phyloP scores from a whole-genome alignment of 2,113 vertebrate genomes.

The Pygoscelis antarcticus region DNA sequence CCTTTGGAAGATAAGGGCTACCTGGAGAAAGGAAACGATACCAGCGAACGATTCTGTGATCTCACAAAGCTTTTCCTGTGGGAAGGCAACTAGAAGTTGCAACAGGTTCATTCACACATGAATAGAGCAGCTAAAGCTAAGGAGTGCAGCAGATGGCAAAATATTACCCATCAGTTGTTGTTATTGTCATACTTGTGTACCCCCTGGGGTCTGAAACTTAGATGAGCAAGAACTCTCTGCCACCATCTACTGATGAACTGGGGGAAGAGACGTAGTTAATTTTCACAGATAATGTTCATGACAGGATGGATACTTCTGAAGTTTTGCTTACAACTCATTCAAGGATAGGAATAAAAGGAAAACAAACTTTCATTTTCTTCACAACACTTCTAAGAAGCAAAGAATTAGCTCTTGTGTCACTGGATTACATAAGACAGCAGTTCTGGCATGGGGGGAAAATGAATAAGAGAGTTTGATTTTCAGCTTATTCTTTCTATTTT shows the following conservation, averaged over 20 bases:
- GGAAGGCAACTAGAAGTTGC: neutral
- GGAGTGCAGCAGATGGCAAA: neutral
- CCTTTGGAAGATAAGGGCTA: neutral
- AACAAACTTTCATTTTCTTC: neutral
- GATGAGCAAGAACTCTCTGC: conserved; percentile 36
- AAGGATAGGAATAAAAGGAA: neutral
- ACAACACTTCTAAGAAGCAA: neutral
- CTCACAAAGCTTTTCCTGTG: neutral
- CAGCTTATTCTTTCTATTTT: neutral
- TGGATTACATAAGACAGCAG: neutral
- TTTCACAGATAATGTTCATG: neutral
- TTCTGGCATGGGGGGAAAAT: neutral
- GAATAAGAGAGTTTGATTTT: neutral
- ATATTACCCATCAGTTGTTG: neutral
- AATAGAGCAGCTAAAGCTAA: neutral
- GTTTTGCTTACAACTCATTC: neutral
- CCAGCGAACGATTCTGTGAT: neutral
- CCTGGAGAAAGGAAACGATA: neutral
- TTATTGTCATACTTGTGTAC: neutral
- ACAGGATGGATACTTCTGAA: neutral
- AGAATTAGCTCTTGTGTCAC: neutral
- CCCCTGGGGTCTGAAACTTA: neutral
- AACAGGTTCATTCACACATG: neutral
- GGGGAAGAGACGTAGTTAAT: neutral
- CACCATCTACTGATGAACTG: conserved; percentile 49